Conservation (phyloP, 2,888 invertebrate genomes). For the Drosophila cracens region DNA sequence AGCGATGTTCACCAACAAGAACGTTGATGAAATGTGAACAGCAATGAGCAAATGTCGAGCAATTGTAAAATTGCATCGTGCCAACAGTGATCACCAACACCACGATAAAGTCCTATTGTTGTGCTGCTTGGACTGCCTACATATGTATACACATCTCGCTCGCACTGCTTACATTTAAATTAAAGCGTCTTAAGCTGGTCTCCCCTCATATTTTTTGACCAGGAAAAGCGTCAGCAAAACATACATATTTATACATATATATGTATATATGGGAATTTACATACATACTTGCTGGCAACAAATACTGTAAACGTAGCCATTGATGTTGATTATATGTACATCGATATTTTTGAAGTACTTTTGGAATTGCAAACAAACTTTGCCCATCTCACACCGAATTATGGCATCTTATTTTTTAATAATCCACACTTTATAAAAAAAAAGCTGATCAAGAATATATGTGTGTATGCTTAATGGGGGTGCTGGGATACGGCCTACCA, state of each 20-base stretch:
- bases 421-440: background rate
- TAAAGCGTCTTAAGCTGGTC: background rate
- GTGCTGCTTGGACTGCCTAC: background rate
- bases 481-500: background rate
- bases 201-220: background rate
- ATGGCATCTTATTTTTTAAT: background rate
- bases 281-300: conserved; percentile 49
- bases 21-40: too few relatives aligned
- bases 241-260: background rate
- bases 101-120: background rate
- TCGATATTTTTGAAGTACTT: background rate
- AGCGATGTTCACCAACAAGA: background rate
- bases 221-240: background rate
- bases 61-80: background rate
- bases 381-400: too few relatives aligned
- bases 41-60: too few relatives aligned
- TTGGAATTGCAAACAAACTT: too few relatives aligned
- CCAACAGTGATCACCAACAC: background rate
- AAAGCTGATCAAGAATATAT: background rate
- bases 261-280: background rate
- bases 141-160: background rate
- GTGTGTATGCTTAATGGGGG: background rate
- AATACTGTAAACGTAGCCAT: background rate
- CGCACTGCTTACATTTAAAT: background rate
- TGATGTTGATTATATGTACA: background rate